Evolutionary conservation across 1,140 invertebrate species (phyloP), one percentile per base, ranked within the genome.

Genomic region (Sitophilus oryzae): DNA sequence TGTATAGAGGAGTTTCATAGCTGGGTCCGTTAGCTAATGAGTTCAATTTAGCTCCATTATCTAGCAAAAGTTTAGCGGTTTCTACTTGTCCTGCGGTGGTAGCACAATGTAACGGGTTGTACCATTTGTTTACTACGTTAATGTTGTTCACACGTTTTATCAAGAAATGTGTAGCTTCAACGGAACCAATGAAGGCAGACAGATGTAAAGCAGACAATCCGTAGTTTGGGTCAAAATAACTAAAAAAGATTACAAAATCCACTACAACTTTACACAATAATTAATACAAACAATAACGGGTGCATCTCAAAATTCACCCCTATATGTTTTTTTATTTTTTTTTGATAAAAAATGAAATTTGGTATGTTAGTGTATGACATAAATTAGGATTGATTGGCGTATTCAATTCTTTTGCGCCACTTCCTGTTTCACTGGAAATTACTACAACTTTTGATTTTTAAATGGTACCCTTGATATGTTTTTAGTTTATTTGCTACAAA

Each of bases 71-170:
- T 67, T 81, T 81, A 46, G 83, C 80, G 6, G 85, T 83, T 63
- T 85, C 82, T 4, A 78, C 72, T 22, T 84, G 82, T 66, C 88
- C 85, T 1, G 86, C 85, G 64, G 88, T 85, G 22, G 86, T 86
- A 9, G 88, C 86, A 64, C 85, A 89, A 70, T 90, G 87, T 49
- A 89, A 76, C 0, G 87, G 85, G 1, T 82, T 83, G 63, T 83
- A 85, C 54, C 77, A 81, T 70, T 82, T 82, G 45, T 79, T 76
- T 58, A 76, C 75, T 14, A 77, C 72, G 71, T 85, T 83, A 3
- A 88, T 76, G 65, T 82, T 81, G 35, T 79, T 78, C 1, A 83
- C 83, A 54, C 81, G 75, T 15, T 74, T 68, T 19, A 90, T 77
- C 2, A 91, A 71, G 61, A 82, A 83, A 43, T 76, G 78, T 10